Base-by-base conservation (phyloP, 2,797 vertebrate genomes). In the Antrozous pallidus region DNA sequence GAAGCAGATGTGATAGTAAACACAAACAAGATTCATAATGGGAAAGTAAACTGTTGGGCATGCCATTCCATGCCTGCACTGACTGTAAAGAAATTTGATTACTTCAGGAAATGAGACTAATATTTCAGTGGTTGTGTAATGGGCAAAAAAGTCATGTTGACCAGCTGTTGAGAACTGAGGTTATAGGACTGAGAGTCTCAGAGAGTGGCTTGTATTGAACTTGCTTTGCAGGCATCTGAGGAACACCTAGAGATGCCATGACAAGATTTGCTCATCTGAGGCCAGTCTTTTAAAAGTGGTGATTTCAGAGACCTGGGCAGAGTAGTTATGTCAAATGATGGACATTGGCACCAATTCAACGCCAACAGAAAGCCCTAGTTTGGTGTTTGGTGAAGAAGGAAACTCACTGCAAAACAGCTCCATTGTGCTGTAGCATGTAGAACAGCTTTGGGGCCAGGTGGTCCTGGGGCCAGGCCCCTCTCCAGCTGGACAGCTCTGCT, bases 1-100 rank as follows among this genome's bases (percentile, higher is more conserved):
- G 88, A 95, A 95, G 69, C 88, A 74, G 42, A 73, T 95, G 54
- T 87, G 51, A 94, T 75, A 82, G 91, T 91, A 69, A 92, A 88
- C 6, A 45, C 82, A 71, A 33, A 47, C 84, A 79, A 91, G n/a
- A 3, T 45, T 63, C 38, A 11, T 51, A 80, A 58, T 0, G 6
- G 58, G 73, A 88, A 96, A 95, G 95, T 9, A 58, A 92, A 77
- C 61, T 92, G 65, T 17, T 71, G 87, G 75, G 58, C 77, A 75
- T 80, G 90, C 61, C 67, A 1, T 81, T 94, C 71, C 49, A 6
- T 8, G 56, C 82, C 75, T 94, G 38, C 63, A 10, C 13, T 74
- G 73, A 81, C 63, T 88, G 78, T 61, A 90, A 96, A 49, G 51
- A 96, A 93, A 85, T 78, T 22, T 86, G 51, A 86, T 79, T 78